Evolutionary conservation across 2,888 invertebrate genomes (phyloP).

Genomic region (Ophion obscuratus): DNA sequence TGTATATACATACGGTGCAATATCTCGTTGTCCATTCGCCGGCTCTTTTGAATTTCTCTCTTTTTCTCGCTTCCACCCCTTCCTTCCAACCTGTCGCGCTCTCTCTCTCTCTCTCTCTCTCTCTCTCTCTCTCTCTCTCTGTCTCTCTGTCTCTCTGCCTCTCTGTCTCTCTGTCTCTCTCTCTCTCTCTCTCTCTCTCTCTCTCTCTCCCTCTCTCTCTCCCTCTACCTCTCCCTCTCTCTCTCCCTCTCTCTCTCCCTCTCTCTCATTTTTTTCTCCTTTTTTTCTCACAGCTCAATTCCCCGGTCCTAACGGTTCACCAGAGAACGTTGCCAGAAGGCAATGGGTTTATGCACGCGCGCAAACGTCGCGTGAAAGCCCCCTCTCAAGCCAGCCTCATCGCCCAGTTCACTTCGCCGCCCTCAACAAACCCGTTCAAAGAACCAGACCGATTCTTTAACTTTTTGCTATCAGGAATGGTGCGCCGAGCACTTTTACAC

Average conservation of each 20-base stretch:
- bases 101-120: constrained; percentile 40
- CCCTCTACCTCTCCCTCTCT: background rate
- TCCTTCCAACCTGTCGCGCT: constrained; percentile 18
- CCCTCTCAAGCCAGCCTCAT: background rate
- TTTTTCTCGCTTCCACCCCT: constrained; percentile 24
- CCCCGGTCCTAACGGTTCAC: constrained; percentile 51
- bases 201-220: background rate
- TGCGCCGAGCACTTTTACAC: constrained; percentile 25
- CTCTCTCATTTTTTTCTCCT: constrained; percentile 9
- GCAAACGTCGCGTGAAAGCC: constrained; percentile 48
- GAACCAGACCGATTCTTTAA: constrained; percentile 39
- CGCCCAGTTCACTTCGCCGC: constrained; percentile 9
- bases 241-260: constrained; percentile 27
- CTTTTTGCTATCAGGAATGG: constrained; percentile 36
- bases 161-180: constrained; percentile 26
- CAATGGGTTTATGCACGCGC: constrained; percentile 44
- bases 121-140: too few species aligned
- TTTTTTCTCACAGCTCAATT: constrained; percentile 42
- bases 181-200: constrained; percentile 24
- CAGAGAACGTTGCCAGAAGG: constrained; percentile 55
- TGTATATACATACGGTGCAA: constrained; percentile 41
- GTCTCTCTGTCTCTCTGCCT: too few species aligned
- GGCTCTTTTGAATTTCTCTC: constrained; percentile 25
- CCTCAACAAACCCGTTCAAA: constrained; percentile 35
- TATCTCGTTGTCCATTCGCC: constrained; percentile 60